Conservation (phyloP, 2,113 vertebrate genomes). For the Oreochromis spilurus region DNA sequence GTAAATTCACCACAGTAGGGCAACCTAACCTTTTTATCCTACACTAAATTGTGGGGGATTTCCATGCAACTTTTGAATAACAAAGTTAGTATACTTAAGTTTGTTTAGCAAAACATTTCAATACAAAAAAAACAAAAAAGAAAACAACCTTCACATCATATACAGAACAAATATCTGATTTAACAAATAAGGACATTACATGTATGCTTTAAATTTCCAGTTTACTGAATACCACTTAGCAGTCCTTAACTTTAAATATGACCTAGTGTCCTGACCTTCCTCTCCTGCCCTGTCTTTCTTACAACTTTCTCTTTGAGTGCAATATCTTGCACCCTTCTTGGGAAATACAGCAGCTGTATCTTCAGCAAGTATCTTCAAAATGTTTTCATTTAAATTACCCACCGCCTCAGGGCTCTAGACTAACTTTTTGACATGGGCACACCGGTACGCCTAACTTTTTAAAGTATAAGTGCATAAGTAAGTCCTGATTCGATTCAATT, state of each 20-base stretch:
- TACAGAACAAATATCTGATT: neutral
- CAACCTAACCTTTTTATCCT: neutral
- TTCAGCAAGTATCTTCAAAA: neutral
- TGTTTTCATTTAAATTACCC: neutral
- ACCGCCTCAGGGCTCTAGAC: neutral
- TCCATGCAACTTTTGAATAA: neutral
- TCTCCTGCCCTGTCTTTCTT: neutral
- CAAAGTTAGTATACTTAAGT: neutral
- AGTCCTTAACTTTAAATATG: neutral
- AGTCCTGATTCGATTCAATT: too few relatives aligned
- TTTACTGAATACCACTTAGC: neutral
- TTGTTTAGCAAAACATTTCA: neutral
- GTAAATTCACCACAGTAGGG: neutral
- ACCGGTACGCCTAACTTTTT: too few relatives aligned
- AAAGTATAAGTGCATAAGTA: too few relatives aligned
- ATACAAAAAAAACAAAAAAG: neutral
- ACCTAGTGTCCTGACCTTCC: neutral
- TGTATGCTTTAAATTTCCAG: neutral
- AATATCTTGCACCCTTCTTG: neutral
- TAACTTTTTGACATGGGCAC: too few relatives aligned
- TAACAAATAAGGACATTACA: neutral
- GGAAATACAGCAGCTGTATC: neutral
- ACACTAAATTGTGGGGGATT: neutral
- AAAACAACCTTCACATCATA: neutral
- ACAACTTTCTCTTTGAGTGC: neutral